Evolutionary conservation across 2,797 vertebrate species (phyloP).

Genomic region (Steatocranus sp.): DNA sequence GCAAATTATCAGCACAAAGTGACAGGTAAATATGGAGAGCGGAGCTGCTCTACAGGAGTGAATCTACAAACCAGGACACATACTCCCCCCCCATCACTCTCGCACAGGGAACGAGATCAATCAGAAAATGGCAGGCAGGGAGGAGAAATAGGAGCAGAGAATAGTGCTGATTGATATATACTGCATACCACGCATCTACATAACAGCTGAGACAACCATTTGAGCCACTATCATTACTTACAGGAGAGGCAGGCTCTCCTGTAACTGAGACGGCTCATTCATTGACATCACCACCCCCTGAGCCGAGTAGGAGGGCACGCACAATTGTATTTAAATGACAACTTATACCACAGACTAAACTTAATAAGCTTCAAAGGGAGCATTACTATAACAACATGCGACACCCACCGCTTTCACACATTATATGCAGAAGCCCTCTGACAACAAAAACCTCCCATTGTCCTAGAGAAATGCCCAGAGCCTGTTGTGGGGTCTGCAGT

Average conservation of each 20-base stretch:
- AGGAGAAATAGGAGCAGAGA: background rate
- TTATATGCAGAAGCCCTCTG: background rate
- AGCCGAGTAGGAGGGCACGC: conserved; percentile 7
- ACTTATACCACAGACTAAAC: conserved; percentile 16
- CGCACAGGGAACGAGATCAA: background rate
- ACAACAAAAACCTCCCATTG: background rate
- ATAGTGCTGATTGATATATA: conserved; percentile 5
- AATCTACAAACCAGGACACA: background rate
- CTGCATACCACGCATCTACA: background rate
- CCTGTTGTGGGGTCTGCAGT: conserved; percentile 23
- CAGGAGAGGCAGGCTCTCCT: background rate
- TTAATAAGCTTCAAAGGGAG: conserved; percentile 51
- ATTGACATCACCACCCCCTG: conserved; percentile 22
- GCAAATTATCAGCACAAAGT: conserved; percentile 35
- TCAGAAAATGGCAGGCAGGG: background rate
- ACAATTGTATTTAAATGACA: conserved; percentile 39
- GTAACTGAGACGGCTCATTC: background rate
- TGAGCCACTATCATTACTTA: background rate
- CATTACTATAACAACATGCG: conserved; percentile 2
- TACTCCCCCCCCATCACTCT: background rate
- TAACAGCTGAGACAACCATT: background rate
- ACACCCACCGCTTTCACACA: background rate
- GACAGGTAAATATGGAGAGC: conserved; percentile 29
- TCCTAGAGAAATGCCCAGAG: background rate
- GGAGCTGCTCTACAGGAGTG: background rate